Evolutionary conservation across 2,113 vertebrate genomes (phyloP).

Genomic region (Solenodon paradoxus): DNA sequence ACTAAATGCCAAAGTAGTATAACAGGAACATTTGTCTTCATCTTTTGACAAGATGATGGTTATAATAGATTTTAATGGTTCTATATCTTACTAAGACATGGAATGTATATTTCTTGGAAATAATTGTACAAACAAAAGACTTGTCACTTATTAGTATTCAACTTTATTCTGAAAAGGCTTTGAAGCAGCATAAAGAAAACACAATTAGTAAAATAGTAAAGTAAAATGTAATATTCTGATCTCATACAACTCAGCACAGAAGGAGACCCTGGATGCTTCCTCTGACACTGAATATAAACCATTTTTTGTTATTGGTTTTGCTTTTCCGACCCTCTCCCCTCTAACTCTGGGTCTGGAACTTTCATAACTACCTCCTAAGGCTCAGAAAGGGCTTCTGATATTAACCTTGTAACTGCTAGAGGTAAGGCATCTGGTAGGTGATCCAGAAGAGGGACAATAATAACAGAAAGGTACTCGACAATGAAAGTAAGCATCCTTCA

Average conservation of each 20-base stretch:
- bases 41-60: slow-evolving; percentile 34
- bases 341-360: too few species aligned
- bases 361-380: too few species aligned
- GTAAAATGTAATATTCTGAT: neutral
- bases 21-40: neutral
- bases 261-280: neutral
- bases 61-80: neutral
- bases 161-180: neutral
- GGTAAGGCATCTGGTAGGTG: neutral
- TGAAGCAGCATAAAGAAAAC: neutral
- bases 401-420: neutral
- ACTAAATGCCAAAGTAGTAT: neutral
- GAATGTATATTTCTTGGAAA: neutral
- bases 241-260: neutral
- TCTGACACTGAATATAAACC: too few species aligned
- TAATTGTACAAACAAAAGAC: neutral
- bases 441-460: neutral
- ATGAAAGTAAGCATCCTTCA: neutral
- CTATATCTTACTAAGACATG: neutral
- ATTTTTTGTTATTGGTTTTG: too few species aligned
- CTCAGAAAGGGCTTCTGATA: too few species aligned
- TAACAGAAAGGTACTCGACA: neutral
- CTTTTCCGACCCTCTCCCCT: too few species aligned
- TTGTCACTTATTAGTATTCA: neutral
- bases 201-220: neutral